Percentiles rank a stretch among this genome's conserved stretches.
These are phyloP conservation scores for Acanthiza pusilla DNA, from an alignment of 2,797 vertebrate genomes.

Conservation along the genomic window DNA sequence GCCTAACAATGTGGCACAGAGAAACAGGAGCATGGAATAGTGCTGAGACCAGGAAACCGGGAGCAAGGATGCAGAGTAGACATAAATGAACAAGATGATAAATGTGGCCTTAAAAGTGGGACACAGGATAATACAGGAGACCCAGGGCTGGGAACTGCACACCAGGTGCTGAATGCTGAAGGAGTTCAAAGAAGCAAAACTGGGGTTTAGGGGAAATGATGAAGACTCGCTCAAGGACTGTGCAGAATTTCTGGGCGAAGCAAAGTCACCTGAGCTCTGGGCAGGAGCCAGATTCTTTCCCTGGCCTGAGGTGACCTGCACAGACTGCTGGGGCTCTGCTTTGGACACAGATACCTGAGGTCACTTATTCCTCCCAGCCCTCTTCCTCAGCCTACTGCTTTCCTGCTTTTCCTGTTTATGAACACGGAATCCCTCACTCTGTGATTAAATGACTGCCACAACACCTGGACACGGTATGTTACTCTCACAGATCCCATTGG, in stretches of 20 bases:
- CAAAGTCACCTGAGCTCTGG: neutral
- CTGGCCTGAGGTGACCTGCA: neutral
- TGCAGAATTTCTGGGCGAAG: neutral
- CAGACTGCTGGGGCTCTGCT: neutral
- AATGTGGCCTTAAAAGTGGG: neutral
- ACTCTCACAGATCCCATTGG: neutral
- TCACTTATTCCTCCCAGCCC: neutral
- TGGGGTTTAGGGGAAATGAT: accelerated
- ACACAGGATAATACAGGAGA: neutral
- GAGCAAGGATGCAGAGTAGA: neutral
- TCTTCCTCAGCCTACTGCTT: neutral
- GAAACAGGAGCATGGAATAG: neutral
- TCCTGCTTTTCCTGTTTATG: neutral
- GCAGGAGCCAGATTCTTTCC: neutral
- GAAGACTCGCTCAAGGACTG: neutral
- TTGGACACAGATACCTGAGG: neutral
- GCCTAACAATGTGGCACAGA: neutral
- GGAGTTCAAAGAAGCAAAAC: neutral
- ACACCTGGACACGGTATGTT: neutral
- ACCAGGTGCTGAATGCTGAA: neutral
- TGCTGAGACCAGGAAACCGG: neutral
- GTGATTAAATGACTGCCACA: neutral
- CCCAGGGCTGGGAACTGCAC: neutral
- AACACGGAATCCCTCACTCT: neutral
- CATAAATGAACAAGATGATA: neutral